Evolutionary conservation across 2,113 vertebrate genomes (phyloP).

Genomic region (Prochilodus magdalenae): DNA sequence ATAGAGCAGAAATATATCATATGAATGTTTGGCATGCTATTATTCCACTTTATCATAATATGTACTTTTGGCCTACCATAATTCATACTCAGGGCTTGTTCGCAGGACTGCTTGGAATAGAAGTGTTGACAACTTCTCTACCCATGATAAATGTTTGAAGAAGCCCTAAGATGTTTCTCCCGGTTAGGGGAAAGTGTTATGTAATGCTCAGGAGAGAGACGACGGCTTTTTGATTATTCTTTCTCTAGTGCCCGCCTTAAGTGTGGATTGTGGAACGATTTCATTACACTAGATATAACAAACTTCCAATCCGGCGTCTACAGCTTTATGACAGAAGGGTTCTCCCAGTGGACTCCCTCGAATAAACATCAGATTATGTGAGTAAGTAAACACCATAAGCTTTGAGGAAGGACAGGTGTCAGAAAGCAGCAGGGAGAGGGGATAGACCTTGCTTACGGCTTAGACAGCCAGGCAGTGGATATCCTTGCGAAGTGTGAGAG

Average conservation of each 20-base stretch:
- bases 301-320: slow-evolving; percentile 5
- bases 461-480: slow-evolving; percentile 18
- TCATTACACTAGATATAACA: neutral
- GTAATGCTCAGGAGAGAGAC: slow-evolving; percentile 18
- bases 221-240: slow-evolving; percentile 14
- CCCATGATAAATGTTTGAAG: slow-evolving; percentile 63
- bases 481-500: slow-evolving; percentile 31
- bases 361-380: slow-evolving; percentile 35
- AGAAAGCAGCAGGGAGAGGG: neutral
- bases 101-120: slow-evolving; percentile 53
- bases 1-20: slow-evolving; percentile 63
- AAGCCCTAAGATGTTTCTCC: slow-evolving; percentile 50
- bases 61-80: slow-evolving; percentile 62
- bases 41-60: slow-evolving; percentile 68
- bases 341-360: slow-evolving; percentile 9
- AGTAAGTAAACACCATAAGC: slow-evolving; percentile 26
- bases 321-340: neutral
- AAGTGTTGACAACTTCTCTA: slow-evolving; percentile 62
- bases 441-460: slow-evolving; percentile 2
- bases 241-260: neutral
- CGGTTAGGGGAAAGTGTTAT: slow-evolving; percentile 27
- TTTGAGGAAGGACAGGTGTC: slow-evolving; percentile 37
- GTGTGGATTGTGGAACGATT: slow-evolving; percentile 2
- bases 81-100: slow-evolving; percentile 60
- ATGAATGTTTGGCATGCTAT: slow-evolving; percentile 65